These are phyloP conservation scores for Papilio polyxenes DNA, from an alignment of 1,140 invertebrate species.

Conservation along the genomic window DNA sequence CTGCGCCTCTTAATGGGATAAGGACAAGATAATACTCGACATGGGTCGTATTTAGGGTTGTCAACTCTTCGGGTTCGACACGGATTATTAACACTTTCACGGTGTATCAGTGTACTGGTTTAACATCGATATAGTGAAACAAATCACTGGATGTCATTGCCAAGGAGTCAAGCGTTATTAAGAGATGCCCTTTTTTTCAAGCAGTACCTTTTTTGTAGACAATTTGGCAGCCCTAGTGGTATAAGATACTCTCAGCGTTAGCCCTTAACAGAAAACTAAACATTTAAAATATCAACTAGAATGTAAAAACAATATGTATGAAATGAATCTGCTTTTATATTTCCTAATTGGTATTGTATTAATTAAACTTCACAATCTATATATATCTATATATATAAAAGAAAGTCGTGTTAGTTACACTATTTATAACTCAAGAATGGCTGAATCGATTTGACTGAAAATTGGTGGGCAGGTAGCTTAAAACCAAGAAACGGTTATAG, in stretches of 20 bases:
- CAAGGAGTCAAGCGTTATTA: neutral
- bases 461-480: too few relatives aligned
- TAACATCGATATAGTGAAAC: neutral
- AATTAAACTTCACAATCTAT: too few relatives aligned
- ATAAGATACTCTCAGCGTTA: neutral
- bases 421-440: too few relatives aligned
- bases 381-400: too few relatives aligned
- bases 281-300: too few relatives aligned
- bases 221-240: neutral
- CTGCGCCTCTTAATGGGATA: conserved; percentile 45
- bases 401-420: too few relatives aligned
- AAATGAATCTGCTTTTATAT: too few relatives aligned
- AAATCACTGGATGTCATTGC: neutral
- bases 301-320: too few relatives aligned
- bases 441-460: too few relatives aligned
- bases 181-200: too few relatives aligned
- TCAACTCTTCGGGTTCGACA: neutral
- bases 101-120: neutral
- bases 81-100: neutral
- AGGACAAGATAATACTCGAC: conserved; percentile 41
- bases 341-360: too few relatives aligned
- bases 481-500: too few relatives aligned
- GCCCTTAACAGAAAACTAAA: neutral
- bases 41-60: conserved; percentile 38
- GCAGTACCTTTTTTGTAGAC: neutral